A percentile compares a stretch with the other conserved stretches of the same genome.
These are phyloP conservation scores for Endotricha flammealis DNA, from an alignment of 2,888 invertebrate genomes.

Conservation along the genomic window DNA sequence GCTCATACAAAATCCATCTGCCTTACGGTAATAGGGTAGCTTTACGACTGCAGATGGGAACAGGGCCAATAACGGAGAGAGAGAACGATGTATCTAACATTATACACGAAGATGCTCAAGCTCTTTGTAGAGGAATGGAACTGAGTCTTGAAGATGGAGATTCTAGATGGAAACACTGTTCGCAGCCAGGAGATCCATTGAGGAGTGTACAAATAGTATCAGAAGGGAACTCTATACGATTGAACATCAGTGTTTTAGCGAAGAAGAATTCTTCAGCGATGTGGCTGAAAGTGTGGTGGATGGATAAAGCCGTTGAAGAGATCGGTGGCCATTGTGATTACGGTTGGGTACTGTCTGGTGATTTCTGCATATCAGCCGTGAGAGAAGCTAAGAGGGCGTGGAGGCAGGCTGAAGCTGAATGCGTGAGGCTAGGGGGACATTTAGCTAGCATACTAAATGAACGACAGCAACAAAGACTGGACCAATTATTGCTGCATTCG, in stretches of 20 bases:
- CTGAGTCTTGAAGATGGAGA: constrained; percentile 78
- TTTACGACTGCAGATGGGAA: constrained; percentile 79
- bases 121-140: constrained; percentile 76
- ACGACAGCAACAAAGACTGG: constrained; percentile 80
- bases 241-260: constrained; percentile 62
- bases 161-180: constrained; percentile 79
- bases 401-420: constrained; percentile 83
- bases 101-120: constrained; percentile 53
- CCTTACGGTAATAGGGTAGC: constrained; percentile 84
- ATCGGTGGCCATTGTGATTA: constrained; percentile 83
- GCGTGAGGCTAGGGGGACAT: constrained; percentile 81
- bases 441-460: constrained; percentile 82
- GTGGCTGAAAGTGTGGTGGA: constrained; percentile 80
- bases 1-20: constrained; percentile 83
- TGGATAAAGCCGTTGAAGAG: constrained; percentile 79
- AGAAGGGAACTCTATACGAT: constrained; percentile 73
- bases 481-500: constrained; percentile 82
- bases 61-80: constrained; percentile 50
- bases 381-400: constrained; percentile 79
- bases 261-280: constrained; percentile 63
- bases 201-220: constrained; percentile 80
- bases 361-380: constrained; percentile 81
- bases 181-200: constrained; percentile 75
- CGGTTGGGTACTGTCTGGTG: constrained; percentile 83
- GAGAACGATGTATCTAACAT: constrained; percentile 53